Conservation (phyloP, 2,113 vertebrate species). For the Jaculus jaculus region DNA sequence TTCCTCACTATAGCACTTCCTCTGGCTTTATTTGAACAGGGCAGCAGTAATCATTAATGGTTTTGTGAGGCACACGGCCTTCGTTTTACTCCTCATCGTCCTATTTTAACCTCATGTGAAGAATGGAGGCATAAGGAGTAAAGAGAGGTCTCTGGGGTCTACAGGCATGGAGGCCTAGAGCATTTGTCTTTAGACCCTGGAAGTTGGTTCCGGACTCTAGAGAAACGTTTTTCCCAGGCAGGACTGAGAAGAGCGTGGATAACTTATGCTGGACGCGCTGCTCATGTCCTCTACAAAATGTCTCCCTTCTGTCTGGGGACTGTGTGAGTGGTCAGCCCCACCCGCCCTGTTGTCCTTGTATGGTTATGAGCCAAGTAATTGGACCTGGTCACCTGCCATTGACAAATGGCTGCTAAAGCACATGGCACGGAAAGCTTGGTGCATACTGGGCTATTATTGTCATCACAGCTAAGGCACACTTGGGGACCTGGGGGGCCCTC, state of each 20-base stretch:
- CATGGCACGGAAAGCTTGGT: neutral
- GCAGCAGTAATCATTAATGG: rapidly evolving
- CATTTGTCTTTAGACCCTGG: neutral
- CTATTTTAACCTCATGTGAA: rapidly evolving
- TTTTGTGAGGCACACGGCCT: neutral
- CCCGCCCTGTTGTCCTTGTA: neutral
- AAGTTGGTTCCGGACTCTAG: neutral
- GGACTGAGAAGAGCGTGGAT: neutral
- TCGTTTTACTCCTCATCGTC: too few relatives aligned
- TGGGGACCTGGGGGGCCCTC: neutral
- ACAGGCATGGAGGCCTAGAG: rapidly evolving
- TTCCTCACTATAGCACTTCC: neutral
- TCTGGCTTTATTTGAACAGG: neutral
- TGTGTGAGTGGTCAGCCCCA: neutral
- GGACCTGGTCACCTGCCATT: neutral
- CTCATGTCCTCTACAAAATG: too few relatives aligned
- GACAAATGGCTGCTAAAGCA: neutral
- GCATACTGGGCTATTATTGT: neutral
- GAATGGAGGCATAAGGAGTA: neutral
- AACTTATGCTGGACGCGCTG: neutral
- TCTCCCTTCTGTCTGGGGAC: neutral
- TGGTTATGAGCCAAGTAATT: constrained; percentile 29
- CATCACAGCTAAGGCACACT: neutral
- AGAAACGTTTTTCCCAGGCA: neutral
- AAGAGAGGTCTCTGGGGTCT: neutral